Conservation (phyloP, 2,113 vertebrate genomes). For the Ammodytes marinus region DNA sequence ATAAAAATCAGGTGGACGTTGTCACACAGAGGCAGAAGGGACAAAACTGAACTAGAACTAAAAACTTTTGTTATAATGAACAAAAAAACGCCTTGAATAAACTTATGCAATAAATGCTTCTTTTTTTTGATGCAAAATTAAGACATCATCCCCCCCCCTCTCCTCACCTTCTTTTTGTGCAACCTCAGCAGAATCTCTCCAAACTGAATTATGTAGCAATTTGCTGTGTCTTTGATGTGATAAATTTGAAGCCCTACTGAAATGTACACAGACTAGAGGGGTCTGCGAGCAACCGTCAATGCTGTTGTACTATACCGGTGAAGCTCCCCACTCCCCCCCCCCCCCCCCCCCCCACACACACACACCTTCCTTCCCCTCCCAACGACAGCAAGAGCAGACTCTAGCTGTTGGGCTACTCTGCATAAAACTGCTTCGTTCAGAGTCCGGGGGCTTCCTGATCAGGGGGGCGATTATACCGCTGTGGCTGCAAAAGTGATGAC, state of each 20-base stretch:
- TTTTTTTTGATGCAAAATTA: conserved; percentile 82
- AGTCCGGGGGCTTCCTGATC: conserved; percentile 80
- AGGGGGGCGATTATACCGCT: conserved; percentile 77
- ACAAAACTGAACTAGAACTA: conserved; percentile 71
- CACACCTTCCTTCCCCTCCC: conserved; percentile 10
- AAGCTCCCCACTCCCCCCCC: conserved; percentile 3
- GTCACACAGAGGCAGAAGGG: conserved; percentile 67
- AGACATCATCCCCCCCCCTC: conserved; percentile 6
- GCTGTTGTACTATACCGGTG: conserved; percentile 35
- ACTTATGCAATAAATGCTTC: conserved; percentile 81
- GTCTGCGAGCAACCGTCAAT: conserved; percentile 71
- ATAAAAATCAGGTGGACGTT: conserved; percentile 86
- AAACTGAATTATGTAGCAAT: conserved; percentile 87
- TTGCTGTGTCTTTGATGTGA: conserved; percentile 84
- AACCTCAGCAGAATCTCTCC: conserved; percentile 81
- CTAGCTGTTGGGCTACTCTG: conserved; percentile 78
- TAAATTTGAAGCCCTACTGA: conserved; percentile 79
- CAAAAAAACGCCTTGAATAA: conserved; percentile 79
- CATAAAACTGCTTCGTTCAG: conserved; percentile 76
- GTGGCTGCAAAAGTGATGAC: conserved; percentile 85
- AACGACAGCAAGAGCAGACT: conserved; percentile 72
- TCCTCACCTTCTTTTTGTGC: conserved; percentile 75
- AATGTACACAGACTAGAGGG: conserved; percentile 82
- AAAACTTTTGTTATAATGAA: conserved; percentile 84
- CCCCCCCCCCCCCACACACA: conserved; percentile 2